phyloP scores from a whole-genome alignment of 2,888 invertebrate genomes.

The Endomychus coccineus region DNA sequence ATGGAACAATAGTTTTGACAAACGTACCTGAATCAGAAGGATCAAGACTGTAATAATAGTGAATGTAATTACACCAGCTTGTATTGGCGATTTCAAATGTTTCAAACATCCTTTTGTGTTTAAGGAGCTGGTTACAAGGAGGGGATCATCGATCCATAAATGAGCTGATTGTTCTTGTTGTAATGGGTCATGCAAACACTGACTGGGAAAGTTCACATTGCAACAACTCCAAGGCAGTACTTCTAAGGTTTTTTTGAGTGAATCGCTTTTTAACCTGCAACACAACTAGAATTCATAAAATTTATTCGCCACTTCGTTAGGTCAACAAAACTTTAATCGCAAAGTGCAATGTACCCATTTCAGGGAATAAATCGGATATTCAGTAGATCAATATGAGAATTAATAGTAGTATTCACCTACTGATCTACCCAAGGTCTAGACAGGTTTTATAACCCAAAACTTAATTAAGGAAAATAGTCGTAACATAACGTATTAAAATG shows the following conservation, averaged over 20 bases:
- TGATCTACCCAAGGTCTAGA: no score
- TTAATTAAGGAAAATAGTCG: no score
- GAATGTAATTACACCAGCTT: slow-evolving; percentile 29
- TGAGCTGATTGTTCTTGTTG: slow-evolving; percentile 43
- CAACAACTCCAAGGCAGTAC: slow-evolving; percentile 57
- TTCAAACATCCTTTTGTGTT: slow-evolving; percentile 40
- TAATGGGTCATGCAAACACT: slow-evolving; percentile 56
- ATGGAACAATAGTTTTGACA: no score
- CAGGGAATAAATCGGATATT: no score
- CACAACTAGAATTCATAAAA: no score
- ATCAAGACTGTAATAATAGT: slow-evolving; percentile 27
- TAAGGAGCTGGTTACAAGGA: slow-evolving; percentile 34
- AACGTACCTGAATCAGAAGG: slow-evolving; percentile 30
- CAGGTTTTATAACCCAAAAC: no score
- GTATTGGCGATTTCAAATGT: slow-evolving; percentile 34
- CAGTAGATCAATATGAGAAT: no score
- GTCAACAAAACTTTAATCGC: no score
- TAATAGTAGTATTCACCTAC: no score
- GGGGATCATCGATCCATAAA: slow-evolving; percentile 38
- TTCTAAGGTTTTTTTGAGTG: slow-evolving; percentile 33
- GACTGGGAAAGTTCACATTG: slow-evolving; percentile 49
- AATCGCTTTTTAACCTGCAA: slow-evolving; percentile 24
- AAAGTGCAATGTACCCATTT: no score
- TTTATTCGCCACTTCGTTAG: no score
- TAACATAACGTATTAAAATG: no score